Evolutionary conservation across 2,113 vertebrate genomes (phyloP).

Genomic region (Panthera uncia): DNA sequence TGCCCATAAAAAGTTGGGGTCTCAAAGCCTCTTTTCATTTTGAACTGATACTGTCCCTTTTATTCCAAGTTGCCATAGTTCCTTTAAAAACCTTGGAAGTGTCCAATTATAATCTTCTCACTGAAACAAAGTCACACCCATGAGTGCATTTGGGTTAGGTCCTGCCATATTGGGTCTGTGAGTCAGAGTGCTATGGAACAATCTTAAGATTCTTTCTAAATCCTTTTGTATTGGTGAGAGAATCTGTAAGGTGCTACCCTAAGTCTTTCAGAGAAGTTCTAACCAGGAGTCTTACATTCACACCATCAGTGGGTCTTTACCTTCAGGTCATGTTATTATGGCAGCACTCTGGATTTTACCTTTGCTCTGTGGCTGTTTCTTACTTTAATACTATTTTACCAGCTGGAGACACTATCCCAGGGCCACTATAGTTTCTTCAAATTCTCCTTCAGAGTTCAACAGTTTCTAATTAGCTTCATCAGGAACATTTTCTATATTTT

Average conservation of each 20-base stretch:
- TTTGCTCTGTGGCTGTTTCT: background rate
- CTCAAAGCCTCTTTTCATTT: background rate
- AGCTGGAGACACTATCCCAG: background rate
- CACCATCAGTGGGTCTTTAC: background rate
- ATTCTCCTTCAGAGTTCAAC: background rate
- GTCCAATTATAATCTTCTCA: background rate
- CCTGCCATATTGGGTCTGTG: background rate
- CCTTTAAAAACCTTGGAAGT: background rate
- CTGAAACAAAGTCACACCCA: background rate
- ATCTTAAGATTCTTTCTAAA: background rate
- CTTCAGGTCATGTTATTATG: background rate
- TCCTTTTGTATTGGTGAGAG: background rate
- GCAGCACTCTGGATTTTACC: background rate
- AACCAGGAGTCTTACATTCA: background rate
- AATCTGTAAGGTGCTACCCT: background rate
- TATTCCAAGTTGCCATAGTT: background rate
- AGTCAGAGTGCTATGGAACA: background rate
- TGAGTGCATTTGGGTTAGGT: too few species aligned
- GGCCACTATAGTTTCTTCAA: background rate
- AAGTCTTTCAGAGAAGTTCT: background rate
- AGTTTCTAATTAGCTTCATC: background rate
- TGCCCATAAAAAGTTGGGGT: background rate
- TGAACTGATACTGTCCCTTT: background rate
- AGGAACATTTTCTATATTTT: background rate
- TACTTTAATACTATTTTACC: background rate